A percentile compares a stretch with the other conserved stretches of the same genome.
These are phyloP conservation scores for Himantopus leucocephalus DNA, from an alignment of 2,113 vertebrate genomes.

Conservation along the genomic window DNA sequence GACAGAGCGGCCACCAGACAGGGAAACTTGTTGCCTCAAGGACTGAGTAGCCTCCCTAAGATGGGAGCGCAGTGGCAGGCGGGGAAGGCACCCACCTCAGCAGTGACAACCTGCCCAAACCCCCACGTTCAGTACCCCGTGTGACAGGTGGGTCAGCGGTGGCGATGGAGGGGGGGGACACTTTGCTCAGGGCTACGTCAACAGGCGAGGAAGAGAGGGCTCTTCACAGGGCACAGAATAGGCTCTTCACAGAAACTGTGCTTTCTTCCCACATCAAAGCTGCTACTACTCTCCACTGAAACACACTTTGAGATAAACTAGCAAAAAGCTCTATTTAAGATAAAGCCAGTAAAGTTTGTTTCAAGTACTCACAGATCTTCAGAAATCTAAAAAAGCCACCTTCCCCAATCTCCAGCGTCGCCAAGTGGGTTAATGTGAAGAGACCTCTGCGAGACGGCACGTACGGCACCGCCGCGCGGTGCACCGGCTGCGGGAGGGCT, in stretches of 20 bases:
- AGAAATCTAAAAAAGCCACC: not conserved
- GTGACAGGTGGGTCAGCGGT: not conserved
- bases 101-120: not conserved
- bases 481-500: not conserved
- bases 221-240: not conserved
- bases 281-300: not conserved
- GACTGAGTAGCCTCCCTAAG: not conserved
- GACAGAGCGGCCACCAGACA: not conserved
- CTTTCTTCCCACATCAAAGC: not conserved
- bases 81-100: not conserved
- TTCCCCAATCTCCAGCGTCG: not conserved
- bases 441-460: not conserved
- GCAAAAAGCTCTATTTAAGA: not conserved
- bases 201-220: not conserved
- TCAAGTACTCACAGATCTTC: not conserved
- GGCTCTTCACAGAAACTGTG: not conserved
- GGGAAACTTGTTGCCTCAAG: not conserved
- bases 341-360: not conserved
- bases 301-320: not conserved
- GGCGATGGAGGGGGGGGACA: not conserved
- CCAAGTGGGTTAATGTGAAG: accelerated
- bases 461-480: accelerated
- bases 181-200: not conserved
- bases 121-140: accelerated
- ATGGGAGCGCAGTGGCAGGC: not conserved